Percentiles rank a stretch among this genome's conserved stretches.
Conservation (phyloP, 2,797 vertebrate species). For the Spondyliosoma cantharus region DNA sequence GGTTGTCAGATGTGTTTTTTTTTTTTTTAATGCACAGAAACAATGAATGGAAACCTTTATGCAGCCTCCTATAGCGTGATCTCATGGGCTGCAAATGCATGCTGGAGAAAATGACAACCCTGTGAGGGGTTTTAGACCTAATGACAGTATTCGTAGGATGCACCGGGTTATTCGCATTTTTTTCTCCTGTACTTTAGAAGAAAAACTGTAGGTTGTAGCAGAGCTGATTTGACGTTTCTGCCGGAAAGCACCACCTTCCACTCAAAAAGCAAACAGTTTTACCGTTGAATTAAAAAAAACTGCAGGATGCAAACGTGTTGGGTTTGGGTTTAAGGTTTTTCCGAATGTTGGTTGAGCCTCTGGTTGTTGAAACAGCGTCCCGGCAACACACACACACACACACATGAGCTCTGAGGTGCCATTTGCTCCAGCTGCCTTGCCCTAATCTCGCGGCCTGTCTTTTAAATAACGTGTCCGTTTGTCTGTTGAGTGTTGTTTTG, state of each 20-base stretch:
- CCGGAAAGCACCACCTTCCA: not conserved
- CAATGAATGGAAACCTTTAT: slow-evolving; percentile 61
- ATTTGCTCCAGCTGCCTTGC: slow-evolving; percentile 23
- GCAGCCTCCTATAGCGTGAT: slow-evolving; percentile 67
- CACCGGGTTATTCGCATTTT: slow-evolving; percentile 24
- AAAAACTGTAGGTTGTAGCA: not conserved
- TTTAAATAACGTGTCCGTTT: slow-evolving; percentile 1
- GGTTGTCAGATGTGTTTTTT: slow-evolving; percentile 34
- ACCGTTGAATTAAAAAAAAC: not conserved
- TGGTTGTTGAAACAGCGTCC: slow-evolving; percentile 25
- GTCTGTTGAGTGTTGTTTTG: slow-evolving; percentile 27
- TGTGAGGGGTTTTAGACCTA: slow-evolving; percentile 39
- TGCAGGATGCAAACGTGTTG: not conserved
- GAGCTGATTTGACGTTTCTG: slow-evolving; percentile 8
- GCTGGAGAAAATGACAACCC: slow-evolving; percentile 62
- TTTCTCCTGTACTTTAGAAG: slow-evolving; percentile 4
- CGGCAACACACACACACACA: slow-evolving; percentile 21
- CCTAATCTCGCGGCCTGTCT: slow-evolving; percentile 8
- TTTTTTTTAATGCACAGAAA: slow-evolving; percentile 46
- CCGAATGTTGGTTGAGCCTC: slow-evolving; percentile 19
- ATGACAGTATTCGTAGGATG: slow-evolving; percentile 50
- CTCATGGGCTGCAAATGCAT: slow-evolving; percentile 70
- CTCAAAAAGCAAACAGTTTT: slow-evolving; percentile 1
- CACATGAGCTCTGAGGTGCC: slow-evolving; percentile 9
- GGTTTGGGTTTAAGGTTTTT: not conserved